Percentiles rank a stretch among this genome's conserved stretches.
phyloP scores from a whole-genome alignment of 1,140 invertebrate species.

The Pseudachorutes palmiensis region DNA sequence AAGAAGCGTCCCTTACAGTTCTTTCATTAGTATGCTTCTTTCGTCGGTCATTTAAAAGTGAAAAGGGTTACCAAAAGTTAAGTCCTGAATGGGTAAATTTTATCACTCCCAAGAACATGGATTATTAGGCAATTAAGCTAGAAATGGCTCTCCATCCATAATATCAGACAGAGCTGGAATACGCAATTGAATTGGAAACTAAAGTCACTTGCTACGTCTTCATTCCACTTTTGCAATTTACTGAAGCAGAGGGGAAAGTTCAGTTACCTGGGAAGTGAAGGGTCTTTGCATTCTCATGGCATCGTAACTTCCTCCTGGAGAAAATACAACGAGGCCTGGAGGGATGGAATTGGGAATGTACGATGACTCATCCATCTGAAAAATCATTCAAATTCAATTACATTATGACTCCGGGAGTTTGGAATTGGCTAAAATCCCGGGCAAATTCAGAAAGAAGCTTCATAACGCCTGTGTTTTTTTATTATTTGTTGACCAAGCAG shows the following conservation, averaged over 20 bases:
- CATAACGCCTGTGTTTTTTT: too few relatives aligned
- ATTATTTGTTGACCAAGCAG: too few relatives aligned
- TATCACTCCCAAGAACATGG: slow-evolving; percentile 33
- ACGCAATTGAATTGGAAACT: neutral
- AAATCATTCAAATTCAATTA: slow-evolving; percentile 23
- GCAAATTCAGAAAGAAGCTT: neutral
- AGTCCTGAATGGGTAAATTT: slow-evolving; percentile 23
- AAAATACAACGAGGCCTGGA: slow-evolving; percentile 70
- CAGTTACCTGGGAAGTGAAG: slow-evolving; percentile 57
- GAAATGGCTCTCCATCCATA: neutral
- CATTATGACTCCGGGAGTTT: neutral
- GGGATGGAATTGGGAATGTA: slow-evolving; percentile 64
- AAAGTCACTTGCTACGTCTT: neutral
- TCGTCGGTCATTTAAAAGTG: neutral
- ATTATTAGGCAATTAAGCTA: slow-evolving; percentile 37
- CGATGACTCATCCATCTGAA: slow-evolving; percentile 58
- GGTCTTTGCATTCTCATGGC: slow-evolving; percentile 63
- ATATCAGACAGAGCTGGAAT: neutral
- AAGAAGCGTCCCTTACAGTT: neutral
- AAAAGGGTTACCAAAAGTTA: slow-evolving; percentile 15
- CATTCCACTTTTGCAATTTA: neutral
- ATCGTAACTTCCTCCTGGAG: slow-evolving; percentile 64
- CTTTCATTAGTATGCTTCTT: slow-evolving; percentile 24
- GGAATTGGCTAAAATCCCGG: neutral
- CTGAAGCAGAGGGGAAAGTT: neutral